Evolutionary conservation across 2,113 vertebrate genomes (phyloP).

Genomic region (Terrapene triunguis): DNA sequence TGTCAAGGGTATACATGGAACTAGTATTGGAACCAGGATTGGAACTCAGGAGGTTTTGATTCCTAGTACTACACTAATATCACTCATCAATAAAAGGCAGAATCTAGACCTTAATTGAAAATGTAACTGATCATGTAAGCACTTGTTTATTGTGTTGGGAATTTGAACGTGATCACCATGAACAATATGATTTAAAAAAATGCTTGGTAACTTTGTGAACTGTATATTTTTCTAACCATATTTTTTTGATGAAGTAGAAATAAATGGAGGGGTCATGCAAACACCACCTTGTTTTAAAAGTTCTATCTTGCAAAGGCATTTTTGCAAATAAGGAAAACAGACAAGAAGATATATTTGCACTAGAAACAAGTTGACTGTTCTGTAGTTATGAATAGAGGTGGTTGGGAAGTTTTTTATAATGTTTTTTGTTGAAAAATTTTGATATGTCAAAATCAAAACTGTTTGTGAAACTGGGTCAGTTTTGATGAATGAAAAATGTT

Average conservation of each 20-base stretch:
- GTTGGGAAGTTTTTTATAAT: background rate
- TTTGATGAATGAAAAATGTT: background rate
- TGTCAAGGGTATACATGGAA: background rate
- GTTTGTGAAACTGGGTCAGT: background rate
- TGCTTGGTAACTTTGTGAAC: background rate
- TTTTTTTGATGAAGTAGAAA: background rate
- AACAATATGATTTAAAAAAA: background rate
- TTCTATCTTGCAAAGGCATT: background rate
- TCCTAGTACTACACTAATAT: background rate
- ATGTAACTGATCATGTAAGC: background rate
- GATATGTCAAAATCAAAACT: background rate
- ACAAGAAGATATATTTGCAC: background rate
- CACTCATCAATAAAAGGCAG: background rate
- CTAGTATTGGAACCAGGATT: too few relatives aligned
- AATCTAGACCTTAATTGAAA: background rate
- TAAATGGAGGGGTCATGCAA: background rate
- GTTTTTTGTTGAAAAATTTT: background rate
- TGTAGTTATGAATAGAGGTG: background rate
- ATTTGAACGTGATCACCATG: background rate
- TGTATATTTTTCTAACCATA: background rate
- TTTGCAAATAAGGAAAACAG: background rate
- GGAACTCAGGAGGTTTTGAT: background rate
- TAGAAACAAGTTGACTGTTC: background rate
- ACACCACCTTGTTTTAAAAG: background rate
- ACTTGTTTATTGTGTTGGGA: background rate